Conservation (phyloP, 2,888 invertebrate genomes). For the Drosophila silvestris region DNA sequence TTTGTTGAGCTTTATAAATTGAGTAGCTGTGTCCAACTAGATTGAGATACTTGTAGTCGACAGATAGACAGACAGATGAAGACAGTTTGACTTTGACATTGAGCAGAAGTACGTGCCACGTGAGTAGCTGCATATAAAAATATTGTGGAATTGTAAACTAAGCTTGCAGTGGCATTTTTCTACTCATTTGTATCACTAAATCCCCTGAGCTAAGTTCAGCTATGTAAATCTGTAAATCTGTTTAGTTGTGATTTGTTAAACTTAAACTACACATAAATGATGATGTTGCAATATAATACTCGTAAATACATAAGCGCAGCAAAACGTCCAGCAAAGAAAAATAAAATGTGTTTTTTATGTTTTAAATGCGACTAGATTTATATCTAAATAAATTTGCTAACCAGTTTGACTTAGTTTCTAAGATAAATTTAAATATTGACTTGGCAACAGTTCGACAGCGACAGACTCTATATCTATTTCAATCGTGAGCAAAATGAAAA, state of each 20-base stretch:
- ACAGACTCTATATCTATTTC: not conserved
- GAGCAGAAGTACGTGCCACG: slow-evolving; percentile 63
- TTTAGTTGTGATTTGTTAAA: slow-evolving; percentile 28
- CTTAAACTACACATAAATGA: slow-evolving; percentile 53
- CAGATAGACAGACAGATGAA: slow-evolving; percentile 40
- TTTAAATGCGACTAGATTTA: not conserved
- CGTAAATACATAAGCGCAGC: slow-evolving; percentile 15
- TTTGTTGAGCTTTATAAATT: slow-evolving; percentile 50
- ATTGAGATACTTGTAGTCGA: slow-evolving; percentile 52
- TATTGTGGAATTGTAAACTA: slow-evolving; percentile 8
- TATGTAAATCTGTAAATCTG: slow-evolving; percentile 65
- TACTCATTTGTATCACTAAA: slow-evolving; percentile 64
- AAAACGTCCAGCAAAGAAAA: not conserved
- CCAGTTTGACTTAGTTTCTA: slow-evolving; percentile 3
- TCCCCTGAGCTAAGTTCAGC: slow-evolving; percentile 28
- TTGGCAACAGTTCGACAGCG: not conserved
- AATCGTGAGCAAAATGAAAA: not conserved
- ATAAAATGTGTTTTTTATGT: not conserved
- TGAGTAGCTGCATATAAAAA: slow-evolving; percentile 22
- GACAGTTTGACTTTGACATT: slow-evolving; percentile 70
- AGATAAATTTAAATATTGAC: not conserved
- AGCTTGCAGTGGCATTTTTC: slow-evolving; percentile 39
- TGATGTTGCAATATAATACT: slow-evolving; percentile 16
- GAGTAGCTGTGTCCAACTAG: slow-evolving; percentile 34
- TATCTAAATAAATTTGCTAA: not conserved